Conservation (phyloP, 2,888 invertebrate genomes). For the Luffia ferchaultella region DNA sequence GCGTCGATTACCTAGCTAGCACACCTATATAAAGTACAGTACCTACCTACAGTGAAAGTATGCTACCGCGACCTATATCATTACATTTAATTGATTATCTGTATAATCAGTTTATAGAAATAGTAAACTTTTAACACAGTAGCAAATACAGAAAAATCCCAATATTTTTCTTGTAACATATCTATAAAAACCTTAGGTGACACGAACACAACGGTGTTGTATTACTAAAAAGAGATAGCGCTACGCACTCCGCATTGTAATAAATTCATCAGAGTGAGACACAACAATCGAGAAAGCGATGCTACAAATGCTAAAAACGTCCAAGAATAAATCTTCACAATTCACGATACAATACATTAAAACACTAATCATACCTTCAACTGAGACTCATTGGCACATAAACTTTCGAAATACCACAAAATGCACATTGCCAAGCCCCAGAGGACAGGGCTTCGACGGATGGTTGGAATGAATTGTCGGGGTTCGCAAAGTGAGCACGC, state of each 20-base stretch:
- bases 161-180: constrained; percentile 30
- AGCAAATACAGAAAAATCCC: constrained; percentile 15
- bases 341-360: constrained; percentile 27
- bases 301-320: constrained; percentile 60
- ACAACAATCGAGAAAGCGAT: constrained; percentile 59
- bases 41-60: constrained; percentile 59
- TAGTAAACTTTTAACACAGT: too few relatives aligned
- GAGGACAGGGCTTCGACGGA: constrained; percentile 65
- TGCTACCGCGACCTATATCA: constrained; percentile 50
- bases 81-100: constrained; percentile 21
- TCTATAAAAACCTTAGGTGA: constrained; percentile 65
- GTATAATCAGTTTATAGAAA: not conserved
- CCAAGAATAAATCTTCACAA: constrained; percentile 32
- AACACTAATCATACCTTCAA: constrained; percentile 47
- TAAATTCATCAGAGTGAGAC: constrained; percentile 46
- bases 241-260: constrained; percentile 44
- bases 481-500: constrained; percentile 12
- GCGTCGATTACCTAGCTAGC: constrained; percentile 42
- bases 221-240: constrained; percentile 60
- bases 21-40: not conserved
- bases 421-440: constrained; percentile 60
- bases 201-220: constrained; percentile 67
- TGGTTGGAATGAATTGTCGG: constrained; percentile 64
- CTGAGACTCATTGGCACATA: constrained; percentile 58
- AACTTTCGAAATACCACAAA: constrained; percentile 52